Conservation (phyloP, 2,888 invertebrate species). For the Ferrisia virgata region DNA sequence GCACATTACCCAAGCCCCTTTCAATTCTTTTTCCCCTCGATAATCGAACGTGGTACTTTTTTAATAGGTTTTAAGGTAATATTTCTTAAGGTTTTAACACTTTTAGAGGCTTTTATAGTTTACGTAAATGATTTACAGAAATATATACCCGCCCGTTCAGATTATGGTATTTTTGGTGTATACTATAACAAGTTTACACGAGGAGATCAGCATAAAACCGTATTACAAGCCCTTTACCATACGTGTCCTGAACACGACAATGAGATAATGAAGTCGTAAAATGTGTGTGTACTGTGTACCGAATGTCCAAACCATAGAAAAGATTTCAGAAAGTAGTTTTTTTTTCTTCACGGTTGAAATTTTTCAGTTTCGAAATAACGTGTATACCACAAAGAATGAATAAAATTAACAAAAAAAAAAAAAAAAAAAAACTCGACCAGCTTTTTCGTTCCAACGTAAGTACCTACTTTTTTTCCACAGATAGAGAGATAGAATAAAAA, state of each 20-base stretch:
- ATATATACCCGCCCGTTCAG: neutral
- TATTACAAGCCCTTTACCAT: neutral
- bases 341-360: neutral
- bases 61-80: neutral
- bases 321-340: neutral
- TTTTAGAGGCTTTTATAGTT: neutral
- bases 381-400: neutral
- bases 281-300: neutral
- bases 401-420: constrained; percentile 11
- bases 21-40: neutral
- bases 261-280: constrained; percentile 5
- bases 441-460: neutral
- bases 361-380: neutral
- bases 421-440: neutral
- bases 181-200: constrained; percentile 7
- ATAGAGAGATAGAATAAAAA: neutral
- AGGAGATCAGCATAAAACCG: neutral
- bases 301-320: neutral
- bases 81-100: constrained; percentile 28
- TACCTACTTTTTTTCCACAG: neutral
- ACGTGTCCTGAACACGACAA: neutral
- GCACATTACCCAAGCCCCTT: neutral
- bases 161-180: neutral
- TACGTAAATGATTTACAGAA: constrained; percentile 21
- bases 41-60: neutral